These are phyloP conservation scores for Nasua narica DNA, from an alignment of 2,797 vertebrate genomes.

Conservation along the genomic window DNA sequence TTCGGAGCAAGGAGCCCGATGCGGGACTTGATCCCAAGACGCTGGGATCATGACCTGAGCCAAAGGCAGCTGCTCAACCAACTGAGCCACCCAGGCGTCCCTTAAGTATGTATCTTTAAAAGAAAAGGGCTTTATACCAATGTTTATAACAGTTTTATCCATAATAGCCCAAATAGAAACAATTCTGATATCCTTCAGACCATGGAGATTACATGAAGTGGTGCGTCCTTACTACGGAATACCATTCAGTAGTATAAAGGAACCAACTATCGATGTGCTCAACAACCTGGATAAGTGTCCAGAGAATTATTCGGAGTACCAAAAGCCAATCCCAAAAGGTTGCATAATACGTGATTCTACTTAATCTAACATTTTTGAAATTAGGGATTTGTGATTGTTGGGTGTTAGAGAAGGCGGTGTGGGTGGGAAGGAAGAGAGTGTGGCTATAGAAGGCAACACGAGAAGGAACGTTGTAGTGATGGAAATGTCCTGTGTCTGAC, in stretches of 20 bases:
- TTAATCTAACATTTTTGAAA: constrained; percentile 9
- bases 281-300: background rate
- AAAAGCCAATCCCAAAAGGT: background rate
- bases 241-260: background rate
- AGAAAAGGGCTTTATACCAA: background rate
- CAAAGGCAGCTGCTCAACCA: too few species aligned
- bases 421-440: background rate
- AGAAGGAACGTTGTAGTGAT: background rate
- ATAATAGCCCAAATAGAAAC: background rate
- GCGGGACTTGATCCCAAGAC: too few species aligned
- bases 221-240: background rate
- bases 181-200: background rate
- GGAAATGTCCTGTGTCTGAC: background rate
- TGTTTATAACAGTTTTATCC: background rate
- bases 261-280: background rate
- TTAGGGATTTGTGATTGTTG: background rate
- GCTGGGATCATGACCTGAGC: too few species aligned
- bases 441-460: background rate
- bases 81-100: too few species aligned
- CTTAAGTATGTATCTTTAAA: constrained; percentile 10
- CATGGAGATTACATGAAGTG: background rate
- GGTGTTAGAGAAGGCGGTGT: background rate
- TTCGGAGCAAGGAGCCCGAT: too few species aligned
- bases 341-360: background rate
- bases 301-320: background rate